Base-by-base conservation (phyloP, 2,113 vertebrate genomes). In the Dendropsophus ebraccatus region DNA sequence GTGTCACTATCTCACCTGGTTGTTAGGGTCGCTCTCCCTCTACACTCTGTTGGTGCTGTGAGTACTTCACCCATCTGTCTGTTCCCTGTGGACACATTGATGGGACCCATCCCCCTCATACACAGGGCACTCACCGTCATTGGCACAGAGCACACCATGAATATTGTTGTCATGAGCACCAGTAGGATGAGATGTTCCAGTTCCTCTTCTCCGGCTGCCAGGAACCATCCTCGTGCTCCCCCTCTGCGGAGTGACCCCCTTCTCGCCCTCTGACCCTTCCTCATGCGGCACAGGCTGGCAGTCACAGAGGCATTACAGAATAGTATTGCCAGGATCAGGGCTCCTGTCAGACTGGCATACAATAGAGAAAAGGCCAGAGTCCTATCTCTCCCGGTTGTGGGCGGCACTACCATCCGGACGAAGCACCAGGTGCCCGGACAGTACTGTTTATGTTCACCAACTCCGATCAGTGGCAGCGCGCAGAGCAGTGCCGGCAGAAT, bases 361-460 rank as follows among this genome's bases (percentile, higher is more conserved):
- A 94, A 92, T 84, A 98, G 89, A 0, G 97, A 98, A 90, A 97
- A 98, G 70, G 95, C 94, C 16, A 92, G 87, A 25, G 91, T 90
- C 0, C 88, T n/a, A 0, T 73, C 50, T 0, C 92, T 89, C 16
- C 49, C 77, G 1, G 35, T 37, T 0, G 50, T 56, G 30, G 62
- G 23, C 0, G 76, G 32, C 35, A 79, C 62, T 28, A 95, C 94
- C 96, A 98, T 95, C 82, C 94, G 91, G 47, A 98, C 94, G 86
- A 96, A 98, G 84, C 97, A 97, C 96, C 97, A 98, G 0, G 96
- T 97, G 3, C 97, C 96, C 0, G 96, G 97, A 72, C 96, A 96
- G 81, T 96, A 98, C 90, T 97, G 96, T 85, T 96, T 93, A 88
- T 95, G 95, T 8, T 92, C 91, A 5, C 97, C 97, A 0, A 93